A percentile compares a stretch with the other conserved stretches of the same genome.
Conservation (phyloP, 2,888 invertebrate genomes). For the Elmis aenea region DNA sequence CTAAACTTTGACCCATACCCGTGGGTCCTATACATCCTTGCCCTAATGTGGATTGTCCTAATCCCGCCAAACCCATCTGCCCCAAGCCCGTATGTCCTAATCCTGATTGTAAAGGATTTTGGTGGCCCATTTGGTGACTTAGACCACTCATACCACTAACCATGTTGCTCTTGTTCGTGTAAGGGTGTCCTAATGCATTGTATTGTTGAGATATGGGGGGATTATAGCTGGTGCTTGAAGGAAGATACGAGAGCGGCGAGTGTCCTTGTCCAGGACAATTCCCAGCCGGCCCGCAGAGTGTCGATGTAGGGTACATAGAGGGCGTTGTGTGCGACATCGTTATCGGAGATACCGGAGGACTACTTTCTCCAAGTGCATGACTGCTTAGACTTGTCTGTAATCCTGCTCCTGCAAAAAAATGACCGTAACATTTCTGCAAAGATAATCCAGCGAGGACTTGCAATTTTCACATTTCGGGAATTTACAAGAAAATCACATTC, state of each 20-base stretch:
- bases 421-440: no score
- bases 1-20: slow-evolving; percentile 27
- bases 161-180: slow-evolving; percentile 34
- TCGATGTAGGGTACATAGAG: slow-evolving; percentile 52
- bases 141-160: slow-evolving; percentile 10
- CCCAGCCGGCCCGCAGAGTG: slow-evolving; percentile 48
- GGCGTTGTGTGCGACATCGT: slow-evolving; percentile 49
- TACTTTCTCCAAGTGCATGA: slow-evolving; percentile 63
- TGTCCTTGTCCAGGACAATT: slow-evolving; percentile 27
- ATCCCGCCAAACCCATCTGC: slow-evolving; percentile 8
- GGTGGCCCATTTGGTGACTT: slow-evolving; percentile 13
- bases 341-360: slow-evolving; percentile 52
- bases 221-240: slow-evolving; percentile 28
- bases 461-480: no score
- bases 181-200: slow-evolving; percentile 38
- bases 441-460: no score
- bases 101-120: slow-evolving; percentile 14
- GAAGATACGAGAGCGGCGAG: slow-evolving; percentile 25
- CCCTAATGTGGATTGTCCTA: slow-evolving; percentile 6
- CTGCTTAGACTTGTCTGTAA: slow-evolving; percentile 66
- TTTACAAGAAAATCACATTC: no score
- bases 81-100: slow-evolving; percentile 10
- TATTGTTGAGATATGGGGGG: slow-evolving; percentile 35
- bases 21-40: slow-evolving; percentile 10
- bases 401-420: slow-evolving; percentile 45